A percentile compares a stretch with the other conserved stretches of the same genome.
Evolutionary conservation across 2,797 vertebrate genomes (phyloP).

Genomic region (Sarcoramphus papa): DNA sequence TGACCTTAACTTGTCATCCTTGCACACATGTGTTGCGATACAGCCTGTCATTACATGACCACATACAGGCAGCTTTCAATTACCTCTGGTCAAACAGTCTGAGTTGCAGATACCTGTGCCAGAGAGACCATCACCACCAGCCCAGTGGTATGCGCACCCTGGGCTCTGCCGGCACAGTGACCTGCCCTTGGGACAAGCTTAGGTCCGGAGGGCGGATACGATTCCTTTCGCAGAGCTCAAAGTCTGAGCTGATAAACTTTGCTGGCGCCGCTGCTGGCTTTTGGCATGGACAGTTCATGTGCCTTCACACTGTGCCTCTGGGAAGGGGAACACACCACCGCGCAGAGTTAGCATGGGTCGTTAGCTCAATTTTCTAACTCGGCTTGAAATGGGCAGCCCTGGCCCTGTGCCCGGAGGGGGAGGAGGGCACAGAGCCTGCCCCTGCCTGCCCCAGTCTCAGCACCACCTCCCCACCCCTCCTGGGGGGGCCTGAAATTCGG

Average conservation of each 20-base stretch:
- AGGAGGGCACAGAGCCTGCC: not conserved
- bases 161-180: fast-evolving
- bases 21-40: not conserved
- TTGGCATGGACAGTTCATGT: not conserved
- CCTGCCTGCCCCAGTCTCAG: not conserved
- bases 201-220: fast-evolving
- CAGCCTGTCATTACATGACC: not conserved
- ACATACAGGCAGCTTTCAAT: not conserved
- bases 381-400: not conserved
- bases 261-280: not conserved
- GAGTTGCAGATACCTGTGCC: not conserved
- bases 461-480: not conserved
- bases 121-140: not conserved
- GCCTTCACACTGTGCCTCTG: not conserved
- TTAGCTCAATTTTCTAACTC: not conserved
- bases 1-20: not conserved
- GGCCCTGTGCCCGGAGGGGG: fast-evolving
- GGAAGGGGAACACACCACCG: not conserved
- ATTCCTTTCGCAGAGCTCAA: not conserved
- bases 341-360: not conserved
- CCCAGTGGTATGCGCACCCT: fast-evolving
- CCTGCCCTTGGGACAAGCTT: not conserved
- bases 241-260: not conserved
- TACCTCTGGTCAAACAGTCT: not conserved
- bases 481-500: not conserved